phyloP scores from a whole-genome alignment of 1,140 invertebrate genomes.

The Pachypsylla venusta region DNA sequence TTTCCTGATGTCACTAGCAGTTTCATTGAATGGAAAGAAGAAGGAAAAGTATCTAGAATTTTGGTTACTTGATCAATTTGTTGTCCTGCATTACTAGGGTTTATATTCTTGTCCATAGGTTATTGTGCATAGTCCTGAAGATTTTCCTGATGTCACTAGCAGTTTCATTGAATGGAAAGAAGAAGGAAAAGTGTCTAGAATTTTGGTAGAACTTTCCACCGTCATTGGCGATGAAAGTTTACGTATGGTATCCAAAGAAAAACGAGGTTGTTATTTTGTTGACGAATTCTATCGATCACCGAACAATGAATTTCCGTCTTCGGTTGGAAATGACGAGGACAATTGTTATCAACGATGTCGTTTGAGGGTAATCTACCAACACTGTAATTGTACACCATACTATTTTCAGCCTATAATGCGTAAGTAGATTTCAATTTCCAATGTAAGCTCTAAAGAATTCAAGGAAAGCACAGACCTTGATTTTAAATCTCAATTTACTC shows the following conservation, averaged over 20 bases:
- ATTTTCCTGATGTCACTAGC: slow-evolving; percentile 16
- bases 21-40: slow-evolving; percentile 3
- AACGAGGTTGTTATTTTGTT: slow-evolving; percentile 10
- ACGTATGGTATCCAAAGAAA: neutral
- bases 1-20: slow-evolving; percentile 16
- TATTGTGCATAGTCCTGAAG: slow-evolving; percentile 16
- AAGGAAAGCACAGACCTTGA: too few species aligned
- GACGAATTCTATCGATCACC: neutral
- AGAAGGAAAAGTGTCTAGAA: neutral
- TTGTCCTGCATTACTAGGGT: too few species aligned
- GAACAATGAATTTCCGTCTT: neutral
- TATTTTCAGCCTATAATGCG: slow-evolving; percentile 13
- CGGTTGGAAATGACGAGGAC: slow-evolving; percentile 5
- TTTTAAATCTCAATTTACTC: too few species aligned
- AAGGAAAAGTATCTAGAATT: slow-evolving; percentile 7
- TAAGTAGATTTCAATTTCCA: neutral
- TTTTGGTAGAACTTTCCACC: slow-evolving; percentile 9
- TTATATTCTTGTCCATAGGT: too few species aligned
- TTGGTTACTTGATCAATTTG: too few species aligned
- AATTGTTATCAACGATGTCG: slow-evolving; percentile 16
- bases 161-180: slow-evolving; percentile 7
- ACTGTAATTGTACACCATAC: slow-evolving; percentile 19
- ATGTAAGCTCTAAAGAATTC: too few species aligned
- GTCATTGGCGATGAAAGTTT: slow-evolving; percentile 14
- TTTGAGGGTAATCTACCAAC: neutral